These are phyloP conservation scores for Schizaphis graminum DNA, from an alignment of 2,888 invertebrate genomes.

Conservation along the genomic window DNA sequence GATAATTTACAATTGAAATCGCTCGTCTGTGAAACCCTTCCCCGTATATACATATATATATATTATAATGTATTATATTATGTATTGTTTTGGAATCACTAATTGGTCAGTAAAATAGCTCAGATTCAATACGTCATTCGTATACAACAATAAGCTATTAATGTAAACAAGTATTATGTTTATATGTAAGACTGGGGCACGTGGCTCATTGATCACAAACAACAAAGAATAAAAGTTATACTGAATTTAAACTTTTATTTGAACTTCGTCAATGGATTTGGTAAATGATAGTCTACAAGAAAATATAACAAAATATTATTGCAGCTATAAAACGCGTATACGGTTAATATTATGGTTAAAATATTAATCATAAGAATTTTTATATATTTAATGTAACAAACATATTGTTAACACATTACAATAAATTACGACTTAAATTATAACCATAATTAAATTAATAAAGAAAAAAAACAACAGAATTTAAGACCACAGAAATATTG, in stretches of 20 bases:
- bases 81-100: neutral
- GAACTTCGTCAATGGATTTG: neutral
- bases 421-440: neutral
- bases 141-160: neutral
- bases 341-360: neutral
- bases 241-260: neutral
- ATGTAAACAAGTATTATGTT: neutral
- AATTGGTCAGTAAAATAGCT: conserved; percentile 22
- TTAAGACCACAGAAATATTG: neutral
- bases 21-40: neutral
- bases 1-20: conserved; percentile 32
- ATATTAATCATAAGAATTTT: neutral
- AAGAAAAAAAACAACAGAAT: neutral
- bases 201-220: neutral
- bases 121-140: neutral
- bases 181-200: neutral
- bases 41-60: neutral
- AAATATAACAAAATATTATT: neutral
- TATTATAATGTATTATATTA: too few species aligned
- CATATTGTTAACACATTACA: neutral
- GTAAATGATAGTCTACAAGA: neutral
- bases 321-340: neutral
- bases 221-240: neutral
- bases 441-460: neutral
- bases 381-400: neutral